A percentile compares a stretch with the other conserved stretches of the same genome.
Conservation (phyloP, 1,140 invertebrate genomes). For the Drosophila murphyi region DNA sequence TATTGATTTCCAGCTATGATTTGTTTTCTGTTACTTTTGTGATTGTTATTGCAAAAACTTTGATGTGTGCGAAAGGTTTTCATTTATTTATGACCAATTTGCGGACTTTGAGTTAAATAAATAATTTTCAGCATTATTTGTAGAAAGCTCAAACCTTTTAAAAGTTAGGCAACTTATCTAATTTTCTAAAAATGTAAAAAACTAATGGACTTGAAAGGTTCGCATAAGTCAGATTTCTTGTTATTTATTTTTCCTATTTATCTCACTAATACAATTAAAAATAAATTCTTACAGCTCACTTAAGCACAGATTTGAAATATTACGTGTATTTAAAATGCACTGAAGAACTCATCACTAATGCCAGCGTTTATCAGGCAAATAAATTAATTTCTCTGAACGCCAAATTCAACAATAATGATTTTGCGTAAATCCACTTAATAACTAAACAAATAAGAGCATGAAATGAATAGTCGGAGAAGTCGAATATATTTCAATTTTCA, state of each 20-base stretch:
- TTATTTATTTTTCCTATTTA: conserved; percentile 1
- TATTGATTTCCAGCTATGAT: background rate
- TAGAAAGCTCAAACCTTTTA: conserved; percentile 13
- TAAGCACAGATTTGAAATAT: background rate
- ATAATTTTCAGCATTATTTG: background rate
- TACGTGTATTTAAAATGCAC: background rate
- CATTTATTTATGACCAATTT: background rate
- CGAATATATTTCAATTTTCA: conserved; percentile 54
- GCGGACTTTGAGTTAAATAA: background rate
- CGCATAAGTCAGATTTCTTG: background rate
- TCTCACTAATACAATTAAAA: too few species aligned
- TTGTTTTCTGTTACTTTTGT: background rate
- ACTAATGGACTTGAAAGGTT: background rate
- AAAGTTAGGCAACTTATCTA: background rate
- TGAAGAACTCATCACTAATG: background rate
- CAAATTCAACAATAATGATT: conserved; percentile 51
- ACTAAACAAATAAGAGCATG: conserved; percentile 55
- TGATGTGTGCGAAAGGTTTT: too few species aligned
- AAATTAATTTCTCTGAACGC: conserved; percentile 19
- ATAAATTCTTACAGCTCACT: too few species aligned
- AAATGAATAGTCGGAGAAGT: conserved; percentile 27
- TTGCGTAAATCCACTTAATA: conserved; percentile 58
- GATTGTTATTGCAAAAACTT: background rate
- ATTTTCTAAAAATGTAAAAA: conserved; percentile 10
- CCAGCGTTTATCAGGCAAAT: background rate